These are phyloP conservation scores for Trachelus iudaicus DNA, from an alignment of 2,888 invertebrate genomes.

Conservation along the genomic window DNA sequence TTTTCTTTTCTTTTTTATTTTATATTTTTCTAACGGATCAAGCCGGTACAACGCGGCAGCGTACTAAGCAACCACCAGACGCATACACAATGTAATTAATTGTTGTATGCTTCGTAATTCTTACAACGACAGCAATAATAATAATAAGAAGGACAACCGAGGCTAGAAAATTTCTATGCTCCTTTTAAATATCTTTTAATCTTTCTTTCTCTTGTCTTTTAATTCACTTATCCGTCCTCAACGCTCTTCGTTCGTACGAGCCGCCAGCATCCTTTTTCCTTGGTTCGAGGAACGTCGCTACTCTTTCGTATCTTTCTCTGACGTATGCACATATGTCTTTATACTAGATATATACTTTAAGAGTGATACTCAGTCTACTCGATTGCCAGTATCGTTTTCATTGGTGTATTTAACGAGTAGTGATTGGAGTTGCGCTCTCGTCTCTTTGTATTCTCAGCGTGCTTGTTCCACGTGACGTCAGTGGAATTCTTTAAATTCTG, in stretches of 20 bases:
- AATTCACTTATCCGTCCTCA: neutral
- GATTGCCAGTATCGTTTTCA: conserved; percentile 56
- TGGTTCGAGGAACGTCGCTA: neutral
- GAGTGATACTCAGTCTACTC: conserved; percentile 29
- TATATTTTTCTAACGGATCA: conserved; percentile 36
- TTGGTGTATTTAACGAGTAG: conserved; percentile 36
- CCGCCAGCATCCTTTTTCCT: neutral
- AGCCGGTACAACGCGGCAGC: conserved; percentile 64
- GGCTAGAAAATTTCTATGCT: neutral
- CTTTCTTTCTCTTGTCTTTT: neutral
- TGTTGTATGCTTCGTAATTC: neutral
- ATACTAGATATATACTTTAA: neutral
- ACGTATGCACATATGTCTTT: conserved; percentile 2
- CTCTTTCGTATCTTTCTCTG: neutral
- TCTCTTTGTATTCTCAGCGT: neutral
- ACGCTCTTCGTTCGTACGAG: neutral
- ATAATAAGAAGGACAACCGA: neutral
- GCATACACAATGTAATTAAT: conserved; percentile 10
- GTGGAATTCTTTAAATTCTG: conserved; percentile 39
- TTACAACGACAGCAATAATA: neutral
- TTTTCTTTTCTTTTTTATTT: conserved; percentile 15
- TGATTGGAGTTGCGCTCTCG: conserved; percentile 64
- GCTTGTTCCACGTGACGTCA: conserved; percentile 21
- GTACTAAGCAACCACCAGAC: conserved; percentile 48
- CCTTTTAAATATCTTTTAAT: neutral